phyloP scores from a whole-genome alignment of 2,797 vertebrate species.

The Lagorchestes hirsutus region DNA sequence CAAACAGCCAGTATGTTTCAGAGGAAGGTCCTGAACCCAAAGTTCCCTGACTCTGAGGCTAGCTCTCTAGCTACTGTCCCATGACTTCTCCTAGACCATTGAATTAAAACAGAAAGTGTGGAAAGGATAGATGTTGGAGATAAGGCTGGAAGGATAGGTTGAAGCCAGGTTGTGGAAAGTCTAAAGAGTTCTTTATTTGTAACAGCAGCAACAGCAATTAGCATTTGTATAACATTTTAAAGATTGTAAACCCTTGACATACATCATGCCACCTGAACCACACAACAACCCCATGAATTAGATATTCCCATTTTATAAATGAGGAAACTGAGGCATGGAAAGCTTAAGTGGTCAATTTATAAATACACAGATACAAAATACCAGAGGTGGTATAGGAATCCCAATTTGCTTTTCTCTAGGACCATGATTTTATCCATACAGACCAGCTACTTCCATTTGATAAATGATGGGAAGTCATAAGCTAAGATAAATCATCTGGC shows the following conservation, averaged over 20 bases:
- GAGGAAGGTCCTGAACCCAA: background rate
- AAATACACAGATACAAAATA: background rate
- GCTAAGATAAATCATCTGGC: background rate
- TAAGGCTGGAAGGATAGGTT: background rate
- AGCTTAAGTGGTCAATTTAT: background rate
- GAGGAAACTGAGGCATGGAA: background rate
- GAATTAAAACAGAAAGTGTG: background rate
- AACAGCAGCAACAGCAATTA: background rate
- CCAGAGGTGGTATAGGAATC: background rate
- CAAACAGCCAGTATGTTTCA: background rate
- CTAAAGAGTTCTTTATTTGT: background rate
- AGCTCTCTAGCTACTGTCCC: background rate
- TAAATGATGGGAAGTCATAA: background rate
- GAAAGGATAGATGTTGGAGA: background rate
- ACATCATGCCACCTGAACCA: background rate
- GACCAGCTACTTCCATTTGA: background rate
- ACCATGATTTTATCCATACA: background rate
- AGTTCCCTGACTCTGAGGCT: background rate
- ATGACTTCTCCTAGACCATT: background rate
- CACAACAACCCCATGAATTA: background rate
- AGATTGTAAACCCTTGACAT: slow-evolving; percentile 19
- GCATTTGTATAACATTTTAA: background rate
- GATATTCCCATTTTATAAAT: slow-evolving; percentile 7
- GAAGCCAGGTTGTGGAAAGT: background rate
- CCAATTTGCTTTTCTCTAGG: background rate